Evolutionary conservation across 1,140 invertebrate genomes (phyloP).

Genomic region (Protaetia brevitarsis): DNA sequence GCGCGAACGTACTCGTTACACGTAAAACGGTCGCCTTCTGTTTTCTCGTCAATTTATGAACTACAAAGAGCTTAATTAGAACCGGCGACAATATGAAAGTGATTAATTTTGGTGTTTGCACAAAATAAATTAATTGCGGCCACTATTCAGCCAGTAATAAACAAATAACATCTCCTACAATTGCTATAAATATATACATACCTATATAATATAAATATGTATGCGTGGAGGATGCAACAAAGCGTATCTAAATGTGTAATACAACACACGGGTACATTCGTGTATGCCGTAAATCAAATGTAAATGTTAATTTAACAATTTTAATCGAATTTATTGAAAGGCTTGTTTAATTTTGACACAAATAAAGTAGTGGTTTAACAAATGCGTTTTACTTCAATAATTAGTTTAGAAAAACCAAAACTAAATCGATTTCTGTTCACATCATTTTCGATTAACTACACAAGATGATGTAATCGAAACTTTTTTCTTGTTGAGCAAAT

Average conservation of each 20-base stretch:
- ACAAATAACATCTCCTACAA: neutral
- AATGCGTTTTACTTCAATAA: too few species aligned
- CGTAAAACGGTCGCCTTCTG: neutral
- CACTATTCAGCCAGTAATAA: neutral
- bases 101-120: neutral
- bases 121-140: neutral
- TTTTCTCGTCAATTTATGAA: neutral
- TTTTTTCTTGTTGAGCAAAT: too few species aligned
- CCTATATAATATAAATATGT: too few species aligned
- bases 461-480: too few species aligned
- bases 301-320: too few species aligned
- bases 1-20: neutral
- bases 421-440: too few species aligned
- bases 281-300: too few species aligned
- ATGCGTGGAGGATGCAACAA: neutral
- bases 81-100: neutral
- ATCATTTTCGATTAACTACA: too few species aligned
- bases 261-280: neutral
- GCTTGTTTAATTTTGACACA: too few species aligned
- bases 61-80: slow-evolving; percentile 1
- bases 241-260: neutral
- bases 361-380: too few species aligned
- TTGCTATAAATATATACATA: neutral
- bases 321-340: too few species aligned
- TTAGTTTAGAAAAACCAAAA: too few species aligned